Evolutionary conservation across 1,140 invertebrate species (phyloP), one percentile per base, ranked within the genome.

Genomic region (Drosophila equinoxialis): DNA sequence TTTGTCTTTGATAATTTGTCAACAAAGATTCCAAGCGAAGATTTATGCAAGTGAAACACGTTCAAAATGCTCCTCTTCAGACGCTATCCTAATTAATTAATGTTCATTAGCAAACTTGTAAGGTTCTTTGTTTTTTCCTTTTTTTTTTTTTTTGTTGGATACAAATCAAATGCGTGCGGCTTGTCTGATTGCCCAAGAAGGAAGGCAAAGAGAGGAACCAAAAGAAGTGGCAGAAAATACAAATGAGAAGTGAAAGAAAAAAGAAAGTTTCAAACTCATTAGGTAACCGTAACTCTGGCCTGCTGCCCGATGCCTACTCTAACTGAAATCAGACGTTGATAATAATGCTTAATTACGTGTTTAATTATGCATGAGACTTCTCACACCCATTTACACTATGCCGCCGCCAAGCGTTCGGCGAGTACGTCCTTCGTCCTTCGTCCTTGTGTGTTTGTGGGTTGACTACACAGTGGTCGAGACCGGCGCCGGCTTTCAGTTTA

Each of bases 271-370:
- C 62, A 83, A 89, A 87, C 83, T 87, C 83, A 89, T 87, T 87
- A 87, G 77, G 77, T 77, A 70, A 77, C 65, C 45, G 45, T 51
- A 51, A 51, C 45, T 51, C 17, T 48, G 74, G 45, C 72, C 58
- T 35, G 35, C 65, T 64, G 61, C 61, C 76, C 57, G 70, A 63
- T 67, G 65, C 64, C 37, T 62, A 55, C 51, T 71, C 76, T 71
- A 55, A 79, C 76, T 71, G 65, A 89, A 87, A 87, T 87, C 83
- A 87, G 83, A 89, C 83, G 80, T 86, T 89, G 77, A 89, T 89
- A 89, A 87, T 87, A 87, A 87, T 87, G 83, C 84, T 87, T 89
- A 87, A 87, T 87, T 87, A 83, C 84, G 83, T 87, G 83, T 87
- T 89, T 87, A 87, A 87, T 87, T 87, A 87, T 87, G 84, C 83